Conservation (phyloP, 2,113 vertebrate genomes). For the Astatotilapia flaviijosephi region DNA sequence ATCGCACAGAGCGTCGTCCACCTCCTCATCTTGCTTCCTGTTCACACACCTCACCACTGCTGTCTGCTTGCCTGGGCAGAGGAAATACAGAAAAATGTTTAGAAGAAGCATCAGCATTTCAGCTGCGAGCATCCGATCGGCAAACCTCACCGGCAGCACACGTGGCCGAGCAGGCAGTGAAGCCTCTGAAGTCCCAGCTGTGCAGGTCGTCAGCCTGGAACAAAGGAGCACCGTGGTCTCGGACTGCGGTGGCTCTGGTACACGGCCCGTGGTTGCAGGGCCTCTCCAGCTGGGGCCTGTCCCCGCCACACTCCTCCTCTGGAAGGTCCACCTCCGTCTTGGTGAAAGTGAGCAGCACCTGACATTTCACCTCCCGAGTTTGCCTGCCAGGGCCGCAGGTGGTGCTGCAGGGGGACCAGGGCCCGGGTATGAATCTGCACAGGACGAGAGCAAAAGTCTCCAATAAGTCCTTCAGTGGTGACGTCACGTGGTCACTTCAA, state of each 20-base stretch:
- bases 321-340: conserved; percentile 85
- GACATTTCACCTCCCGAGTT: conserved; percentile 79
- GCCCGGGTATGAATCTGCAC: conserved; percentile 81
- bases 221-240: neutral
- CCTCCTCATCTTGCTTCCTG: conserved; percentile 62
- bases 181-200: conserved; percentile 85
- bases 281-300: conserved; percentile 64
- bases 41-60: conserved; percentile 82
- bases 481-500: accelerated
- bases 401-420: conserved; percentile 85
- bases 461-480: neutral
- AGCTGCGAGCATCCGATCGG: neutral
- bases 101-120: neutral
- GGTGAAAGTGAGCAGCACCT: conserved; percentile 81
- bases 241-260: conserved; percentile 27
- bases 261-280: conserved; percentile 74
- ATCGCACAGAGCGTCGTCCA: conserved; percentile 76
- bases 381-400: conserved; percentile 80
- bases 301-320: conserved; percentile 80
- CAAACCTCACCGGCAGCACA: conserved; percentile 76
- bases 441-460: neutral
- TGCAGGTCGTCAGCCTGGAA: conserved; percentile 53
- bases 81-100: neutral
- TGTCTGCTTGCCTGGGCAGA: conserved; percentile 77
- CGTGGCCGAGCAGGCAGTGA: conserved; percentile 80